Evolutionary conservation across 2,113 vertebrate species (phyloP).

Genomic region (Syngnathus floridae): DNA sequence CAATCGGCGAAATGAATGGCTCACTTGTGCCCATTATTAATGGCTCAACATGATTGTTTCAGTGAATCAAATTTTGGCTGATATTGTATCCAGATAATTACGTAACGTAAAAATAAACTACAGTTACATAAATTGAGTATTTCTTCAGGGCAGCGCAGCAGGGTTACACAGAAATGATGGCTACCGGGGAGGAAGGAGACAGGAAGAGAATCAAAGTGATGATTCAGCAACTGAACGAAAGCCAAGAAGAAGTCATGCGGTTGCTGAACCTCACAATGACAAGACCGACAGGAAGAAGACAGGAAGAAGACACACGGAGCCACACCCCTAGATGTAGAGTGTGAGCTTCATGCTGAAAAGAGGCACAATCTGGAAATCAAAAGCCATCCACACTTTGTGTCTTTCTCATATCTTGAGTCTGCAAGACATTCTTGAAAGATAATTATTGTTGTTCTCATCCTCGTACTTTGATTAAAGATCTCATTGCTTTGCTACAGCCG

Average conservation of each 20-base stretch:
- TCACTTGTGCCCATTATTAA: constrained; percentile 23
- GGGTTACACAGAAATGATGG: constrained; percentile 30
- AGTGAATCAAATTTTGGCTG: constrained; percentile 24
- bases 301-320: not conserved
- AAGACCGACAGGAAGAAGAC: constrained; percentile 13
- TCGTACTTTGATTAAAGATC: not conserved
- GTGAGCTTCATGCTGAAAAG: not conserved
- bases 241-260: constrained; percentile 29
- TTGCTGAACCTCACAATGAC: constrained; percentile 24
- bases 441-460: not conserved
- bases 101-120: constrained; percentile 45
- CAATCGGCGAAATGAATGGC: not conserved
- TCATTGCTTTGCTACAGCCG: not conserved
- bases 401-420: not conserved
- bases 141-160: constrained; percentile 30
- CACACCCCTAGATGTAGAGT: not conserved
- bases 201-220: constrained; percentile 44
- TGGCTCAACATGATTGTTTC: constrained; percentile 31
- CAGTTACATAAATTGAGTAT: constrained; percentile 40
- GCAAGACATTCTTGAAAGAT: not conserved
- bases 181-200: constrained; percentile 20
- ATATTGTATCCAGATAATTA: constrained; percentile 32
- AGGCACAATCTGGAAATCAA: not conserved
- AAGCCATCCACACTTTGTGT: not conserved
- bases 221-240: constrained; percentile 48